phyloP scores from a whole-genome alignment of 92 coral and sea anemone genomes.

The Epizoanthus fatuus region DNA sequence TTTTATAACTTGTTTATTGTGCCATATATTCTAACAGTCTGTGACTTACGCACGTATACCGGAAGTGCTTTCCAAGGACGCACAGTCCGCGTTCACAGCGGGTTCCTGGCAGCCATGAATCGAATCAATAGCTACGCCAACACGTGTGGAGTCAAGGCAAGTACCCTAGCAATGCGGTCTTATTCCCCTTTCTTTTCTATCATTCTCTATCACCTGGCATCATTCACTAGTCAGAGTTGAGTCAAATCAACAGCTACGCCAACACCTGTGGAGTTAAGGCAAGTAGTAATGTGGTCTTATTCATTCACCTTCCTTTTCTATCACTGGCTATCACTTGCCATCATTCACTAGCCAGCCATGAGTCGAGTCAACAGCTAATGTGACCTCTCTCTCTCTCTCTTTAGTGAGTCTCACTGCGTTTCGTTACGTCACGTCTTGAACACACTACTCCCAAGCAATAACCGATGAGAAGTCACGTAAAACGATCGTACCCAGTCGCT shows the following conservation, averaged over 20 bases:
- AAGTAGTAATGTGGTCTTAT: not conserved
- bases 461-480: too few species aligned
- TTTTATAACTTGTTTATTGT: too few species aligned
- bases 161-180: not conserved
- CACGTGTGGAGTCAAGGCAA: constrained; percentile 15
- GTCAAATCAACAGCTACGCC: not conserved
- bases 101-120: not conserved
- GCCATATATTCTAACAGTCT: not conserved
- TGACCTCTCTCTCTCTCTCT: too few species aligned
- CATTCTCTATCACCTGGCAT: too few species aligned
- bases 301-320: too few species aligned
- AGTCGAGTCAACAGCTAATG: too few species aligned
- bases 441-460: too few species aligned
- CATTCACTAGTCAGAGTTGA: not conserved
- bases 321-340: too few species aligned
- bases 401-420: too few species aligned
- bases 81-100: constrained; percentile 15
- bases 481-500: too few species aligned
- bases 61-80: not conserved
- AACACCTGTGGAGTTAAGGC: constrained; percentile 12
- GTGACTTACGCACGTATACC: not conserved
- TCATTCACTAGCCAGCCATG: too few species aligned
- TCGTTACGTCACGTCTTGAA: too few species aligned
- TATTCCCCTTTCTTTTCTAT: not conserved
- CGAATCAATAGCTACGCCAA: constrained; percentile 11